Evolutionary conservation across 2,113 vertebrate genomes (phyloP).

Genomic region (Atrichornis clamosus): DNA sequence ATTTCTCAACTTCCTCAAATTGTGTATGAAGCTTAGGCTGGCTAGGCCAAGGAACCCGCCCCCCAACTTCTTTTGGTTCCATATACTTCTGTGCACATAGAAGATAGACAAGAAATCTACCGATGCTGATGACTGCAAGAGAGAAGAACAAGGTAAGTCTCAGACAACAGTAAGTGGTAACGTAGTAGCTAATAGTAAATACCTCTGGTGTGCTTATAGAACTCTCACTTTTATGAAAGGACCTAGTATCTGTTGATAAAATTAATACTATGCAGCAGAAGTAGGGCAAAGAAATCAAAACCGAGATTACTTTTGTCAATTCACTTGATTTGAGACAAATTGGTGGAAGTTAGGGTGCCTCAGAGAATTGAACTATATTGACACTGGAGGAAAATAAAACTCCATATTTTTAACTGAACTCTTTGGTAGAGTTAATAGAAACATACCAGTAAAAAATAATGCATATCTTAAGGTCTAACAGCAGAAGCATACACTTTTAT

Average conservation of each 20-base stretch:
- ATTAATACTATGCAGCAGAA: background rate
- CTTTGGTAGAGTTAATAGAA: background rate
- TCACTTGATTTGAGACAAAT: background rate
- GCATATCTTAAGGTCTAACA: background rate
- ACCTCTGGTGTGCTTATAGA: background rate
- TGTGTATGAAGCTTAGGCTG: background rate
- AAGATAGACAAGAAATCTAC: background rate
- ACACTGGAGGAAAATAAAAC: background rate
- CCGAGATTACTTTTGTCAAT: background rate
- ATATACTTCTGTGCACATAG: background rate
- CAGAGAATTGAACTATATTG: background rate
- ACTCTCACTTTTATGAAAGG: background rate
- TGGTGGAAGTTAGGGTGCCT: background rate
- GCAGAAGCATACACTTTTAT: background rate
- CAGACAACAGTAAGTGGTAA: background rate
- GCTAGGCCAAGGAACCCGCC: background rate
- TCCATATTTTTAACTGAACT: background rate
- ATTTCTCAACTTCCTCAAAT: background rate
- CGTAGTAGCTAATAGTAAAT: background rate
- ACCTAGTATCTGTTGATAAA: background rate
- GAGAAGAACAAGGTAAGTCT: background rate
- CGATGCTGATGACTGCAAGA: background rate
- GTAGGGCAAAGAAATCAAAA: background rate
- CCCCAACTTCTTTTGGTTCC: background rate
- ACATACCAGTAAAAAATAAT: background rate